A percentile compares a stretch with the other conserved stretches of the same genome.
phyloP scores from a whole-genome alignment of 2,797 vertebrate genomes.

The Amblyraja radiata region DNA sequence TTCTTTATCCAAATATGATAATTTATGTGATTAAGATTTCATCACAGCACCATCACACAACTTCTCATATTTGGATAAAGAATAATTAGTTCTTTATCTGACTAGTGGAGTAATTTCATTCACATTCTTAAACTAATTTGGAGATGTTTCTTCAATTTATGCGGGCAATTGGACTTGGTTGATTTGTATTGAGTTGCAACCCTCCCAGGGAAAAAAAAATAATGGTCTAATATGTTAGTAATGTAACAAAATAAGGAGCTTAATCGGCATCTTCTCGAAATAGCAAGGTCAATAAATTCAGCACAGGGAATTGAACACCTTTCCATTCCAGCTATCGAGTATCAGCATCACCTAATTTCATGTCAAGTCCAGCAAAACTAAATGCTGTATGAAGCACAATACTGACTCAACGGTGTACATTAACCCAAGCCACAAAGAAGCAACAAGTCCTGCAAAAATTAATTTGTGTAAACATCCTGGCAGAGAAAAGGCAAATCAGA shows the following conservation, averaged over 20 bases:
- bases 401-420: background rate
- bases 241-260: background rate
- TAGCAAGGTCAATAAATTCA: slow-evolving; percentile 7
- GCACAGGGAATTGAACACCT: background rate
- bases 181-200: background rate
- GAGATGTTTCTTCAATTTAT: background rate
- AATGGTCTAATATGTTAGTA: background rate
- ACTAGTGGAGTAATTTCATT: background rate
- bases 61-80: background rate
- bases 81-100: background rate
- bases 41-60: background rate
- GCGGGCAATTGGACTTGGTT: background rate
- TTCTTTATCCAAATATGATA: background rate
- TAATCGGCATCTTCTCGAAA: background rate
- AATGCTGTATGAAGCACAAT: background rate
- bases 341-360: slow-evolving; percentile 22
- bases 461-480: background rate
- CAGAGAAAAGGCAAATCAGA: background rate
- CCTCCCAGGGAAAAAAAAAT: background rate
- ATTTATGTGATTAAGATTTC: background rate
- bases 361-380: background rate
- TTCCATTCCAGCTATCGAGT: background rate
- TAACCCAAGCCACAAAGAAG: background rate
- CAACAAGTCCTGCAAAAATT: background rate
- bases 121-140: background rate